These are phyloP conservation scores for Quadriops clusia DNA, from an alignment of 2,888 invertebrate species.

Conservation along the genomic window DNA sequence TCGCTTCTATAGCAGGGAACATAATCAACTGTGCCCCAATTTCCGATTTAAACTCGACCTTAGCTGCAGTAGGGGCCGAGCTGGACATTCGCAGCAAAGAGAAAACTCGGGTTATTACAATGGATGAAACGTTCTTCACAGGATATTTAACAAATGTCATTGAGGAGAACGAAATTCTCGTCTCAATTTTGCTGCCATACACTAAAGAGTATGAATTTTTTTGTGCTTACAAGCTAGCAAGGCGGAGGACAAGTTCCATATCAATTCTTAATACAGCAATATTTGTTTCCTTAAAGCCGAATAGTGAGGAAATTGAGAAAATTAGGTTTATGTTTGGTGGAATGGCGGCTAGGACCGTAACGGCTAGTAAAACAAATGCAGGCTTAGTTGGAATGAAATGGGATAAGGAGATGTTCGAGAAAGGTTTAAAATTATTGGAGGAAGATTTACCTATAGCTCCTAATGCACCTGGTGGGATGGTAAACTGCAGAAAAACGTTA, in stretches of 20 bases:
- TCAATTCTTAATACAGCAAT: conserved; percentile 86
- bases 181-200: conserved; percentile 68
- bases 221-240: conserved; percentile 82
- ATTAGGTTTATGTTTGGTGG: conserved; percentile 78
- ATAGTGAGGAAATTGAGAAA: conserved; percentile 43
- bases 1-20: conserved; percentile 85
- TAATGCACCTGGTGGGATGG: conserved; percentile 59
- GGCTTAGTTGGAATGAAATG: conserved; percentile 23
- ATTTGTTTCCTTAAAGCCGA: conserved; percentile 40
- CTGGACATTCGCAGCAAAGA: conserved; percentile 50
- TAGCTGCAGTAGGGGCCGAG: conserved; percentile 63
- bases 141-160: conserved; percentile 73
- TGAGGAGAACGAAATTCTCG: conserved; percentile 63
- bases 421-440: conserved; percentile 49
- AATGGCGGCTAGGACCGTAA: conserved; percentile 77
- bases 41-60: conserved; percentile 87
- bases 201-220: conserved; percentile 58
- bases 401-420: conserved; percentile 34
- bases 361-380: conserved; percentile 49
- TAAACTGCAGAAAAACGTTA: conserved; percentile 49
- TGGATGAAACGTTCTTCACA: conserved; percentile 75
- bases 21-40: conserved; percentile 88
- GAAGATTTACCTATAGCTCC: conserved; percentile 66
- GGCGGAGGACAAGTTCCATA: conserved; percentile 87
- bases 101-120: conserved; percentile 46